These are phyloP conservation scores for Melieria omissa DNA, from an alignment of 2,888 invertebrate genomes.

Conservation along the genomic window DNA sequence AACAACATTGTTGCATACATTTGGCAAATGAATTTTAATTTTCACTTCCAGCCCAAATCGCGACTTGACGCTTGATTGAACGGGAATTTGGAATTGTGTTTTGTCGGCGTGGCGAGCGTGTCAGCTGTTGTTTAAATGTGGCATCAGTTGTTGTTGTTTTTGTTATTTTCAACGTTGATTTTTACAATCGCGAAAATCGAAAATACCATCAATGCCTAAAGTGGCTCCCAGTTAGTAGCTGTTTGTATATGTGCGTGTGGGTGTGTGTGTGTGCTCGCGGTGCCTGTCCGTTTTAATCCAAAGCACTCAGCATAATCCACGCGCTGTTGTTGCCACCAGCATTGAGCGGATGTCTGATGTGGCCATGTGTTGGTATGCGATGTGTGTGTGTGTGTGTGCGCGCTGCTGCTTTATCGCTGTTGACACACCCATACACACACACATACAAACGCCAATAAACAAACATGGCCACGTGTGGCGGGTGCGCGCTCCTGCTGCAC, in stretches of 20 bases:
- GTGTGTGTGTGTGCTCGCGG: not conserved
- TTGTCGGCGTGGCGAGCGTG: too few species aligned
- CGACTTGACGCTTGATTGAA: slow-evolving; percentile 10
- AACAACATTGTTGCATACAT: slow-evolving; percentile 13
- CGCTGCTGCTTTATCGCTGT: not conserved
- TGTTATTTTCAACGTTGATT: too few species aligned
- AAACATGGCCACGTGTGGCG: slow-evolving; percentile 1
- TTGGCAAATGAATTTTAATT: slow-evolving; percentile 25
- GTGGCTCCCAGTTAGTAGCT: not conserved
- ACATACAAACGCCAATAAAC: slow-evolving; percentile 17
- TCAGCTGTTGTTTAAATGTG: too few species aligned
- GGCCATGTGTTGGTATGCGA: not conserved
- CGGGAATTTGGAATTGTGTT: too few species aligned
- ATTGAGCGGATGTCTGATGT: not conserved
- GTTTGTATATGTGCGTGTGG: not conserved
- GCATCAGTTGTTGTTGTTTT: too few species aligned
- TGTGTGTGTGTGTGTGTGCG: not conserved
- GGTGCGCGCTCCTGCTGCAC: slow-evolving; percentile 5
- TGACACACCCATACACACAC: slow-evolving; percentile 14
- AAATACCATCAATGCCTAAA: too few species aligned
- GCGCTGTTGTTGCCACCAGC: slow-evolving; percentile 14
- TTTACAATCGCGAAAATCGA: too few species aligned
- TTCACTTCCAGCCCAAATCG: slow-evolving; percentile 11
- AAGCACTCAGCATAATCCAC: slow-evolving; percentile 38
- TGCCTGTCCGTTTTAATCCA: slow-evolving; percentile 36